A percentile compares a stretch with the other conserved stretches of the same genome.
phyloP scores from a whole-genome alignment of 2,888 invertebrate genomes.

The Callyntrura sp. region DNA sequence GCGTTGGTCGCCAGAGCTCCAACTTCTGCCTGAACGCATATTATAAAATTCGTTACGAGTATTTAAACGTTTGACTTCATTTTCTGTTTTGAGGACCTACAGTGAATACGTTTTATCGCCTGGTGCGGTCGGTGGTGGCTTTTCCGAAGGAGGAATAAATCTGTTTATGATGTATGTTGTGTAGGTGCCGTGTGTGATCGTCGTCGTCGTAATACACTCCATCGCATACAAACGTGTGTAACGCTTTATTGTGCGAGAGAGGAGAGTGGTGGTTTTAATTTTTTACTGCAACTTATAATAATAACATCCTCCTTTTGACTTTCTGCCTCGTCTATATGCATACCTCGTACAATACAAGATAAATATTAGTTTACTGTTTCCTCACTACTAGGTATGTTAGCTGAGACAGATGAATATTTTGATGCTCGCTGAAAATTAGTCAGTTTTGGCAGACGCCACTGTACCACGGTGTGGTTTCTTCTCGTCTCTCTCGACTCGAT shows the following conservation, averaged over 20 bases:
- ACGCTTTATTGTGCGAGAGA: not conserved
- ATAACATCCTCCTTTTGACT: slow-evolving; percentile 16
- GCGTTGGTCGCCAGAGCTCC: slow-evolving; percentile 1
- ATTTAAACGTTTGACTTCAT: slow-evolving; percentile 49
- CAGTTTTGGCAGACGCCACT: slow-evolving; percentile 47
- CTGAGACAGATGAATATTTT: slow-evolving; percentile 32
- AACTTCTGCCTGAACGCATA: slow-evolving; percentile 15
- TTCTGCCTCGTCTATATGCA: not conserved
- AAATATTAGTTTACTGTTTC: slow-evolving; percentile 25
- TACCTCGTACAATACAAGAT: not conserved
- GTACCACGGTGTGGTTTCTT: not conserved
- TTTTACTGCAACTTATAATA: slow-evolving; percentile 20
- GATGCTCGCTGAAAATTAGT: slow-evolving; percentile 45
- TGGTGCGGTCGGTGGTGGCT: not conserved
- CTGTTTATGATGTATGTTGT: slow-evolving; percentile 51
- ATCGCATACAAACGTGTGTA: slow-evolving; percentile 16
- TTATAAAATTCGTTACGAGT: slow-evolving; percentile 34
- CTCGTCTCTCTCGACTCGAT: not conserved
- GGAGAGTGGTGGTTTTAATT: slow-evolving; percentile 37
- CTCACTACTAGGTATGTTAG: not conserved
- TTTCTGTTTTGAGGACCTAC: slow-evolving; percentile 37
- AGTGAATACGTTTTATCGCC: slow-evolving; percentile 27
- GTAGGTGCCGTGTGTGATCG: slow-evolving; percentile 39
- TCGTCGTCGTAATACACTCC: not conserved
- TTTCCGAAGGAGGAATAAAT: slow-evolving; percentile 55